Percentiles rank a stretch among this genome's conserved stretches.
These are phyloP conservation scores for Clupea harengus DNA, from an alignment of 2,113 vertebrate genomes.

Conservation along the genomic window DNA sequence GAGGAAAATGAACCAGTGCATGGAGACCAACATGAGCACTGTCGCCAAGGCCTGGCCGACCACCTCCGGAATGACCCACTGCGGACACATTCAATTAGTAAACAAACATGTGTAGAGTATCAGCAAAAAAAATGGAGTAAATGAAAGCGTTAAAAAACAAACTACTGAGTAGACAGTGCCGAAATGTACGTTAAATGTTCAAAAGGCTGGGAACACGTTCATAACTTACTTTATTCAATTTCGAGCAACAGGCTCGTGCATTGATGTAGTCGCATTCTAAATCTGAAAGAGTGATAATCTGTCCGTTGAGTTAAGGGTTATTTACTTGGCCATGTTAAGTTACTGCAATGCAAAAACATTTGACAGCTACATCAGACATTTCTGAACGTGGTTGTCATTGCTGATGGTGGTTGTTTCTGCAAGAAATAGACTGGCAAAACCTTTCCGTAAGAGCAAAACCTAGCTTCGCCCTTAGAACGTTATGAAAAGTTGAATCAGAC, in stretches of 20 bases:
- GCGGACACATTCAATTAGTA: background rate
- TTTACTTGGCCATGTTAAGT: background rate
- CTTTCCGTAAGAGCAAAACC: no score
- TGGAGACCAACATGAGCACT: constrained; percentile 87
- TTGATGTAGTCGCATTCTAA: constrained; percentile 99
- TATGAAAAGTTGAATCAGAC: no score
- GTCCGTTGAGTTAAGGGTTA: constrained; percentile 71
- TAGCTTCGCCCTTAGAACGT: no score
- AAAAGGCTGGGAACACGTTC: background rate
- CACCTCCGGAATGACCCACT: constrained; percentile 95
- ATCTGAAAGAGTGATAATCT: constrained; percentile 98
- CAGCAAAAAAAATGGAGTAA: background rate
- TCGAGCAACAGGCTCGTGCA: constrained; percentile 93
- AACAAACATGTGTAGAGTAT: background rate
- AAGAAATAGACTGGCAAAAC: no score
- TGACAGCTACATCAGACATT: no score
- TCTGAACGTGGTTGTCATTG: no score
- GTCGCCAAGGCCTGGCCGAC: constrained; percentile 85
- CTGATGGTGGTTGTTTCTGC: no score
- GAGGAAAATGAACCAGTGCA: constrained; percentile 98
- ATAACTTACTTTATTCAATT: constrained; percentile 91
- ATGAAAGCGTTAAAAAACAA: background rate
- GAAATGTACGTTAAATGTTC: background rate
- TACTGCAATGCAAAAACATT: background rate
- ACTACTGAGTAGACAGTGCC: background rate